A percentile compares a stretch with the other conserved stretches of the same genome.
phyloP scores from a whole-genome alignment of 2,888 invertebrate genomes.

The Chesias legatella region DNA sequence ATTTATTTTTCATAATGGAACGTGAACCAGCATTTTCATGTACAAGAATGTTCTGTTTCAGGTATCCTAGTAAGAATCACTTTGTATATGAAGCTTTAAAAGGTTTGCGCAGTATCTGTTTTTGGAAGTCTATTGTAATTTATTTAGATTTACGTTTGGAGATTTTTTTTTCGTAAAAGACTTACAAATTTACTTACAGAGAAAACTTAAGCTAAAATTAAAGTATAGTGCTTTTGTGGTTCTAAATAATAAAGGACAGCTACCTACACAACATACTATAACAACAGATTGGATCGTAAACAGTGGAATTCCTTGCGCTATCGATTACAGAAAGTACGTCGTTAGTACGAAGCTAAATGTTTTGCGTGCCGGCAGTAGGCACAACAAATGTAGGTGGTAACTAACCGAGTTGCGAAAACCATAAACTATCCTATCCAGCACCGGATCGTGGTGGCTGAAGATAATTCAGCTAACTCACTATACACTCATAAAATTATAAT shows the following conservation, averaged over 20 bases:
- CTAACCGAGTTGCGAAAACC: constrained; percentile 44
- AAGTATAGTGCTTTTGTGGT: no score
- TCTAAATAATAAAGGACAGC: no score
- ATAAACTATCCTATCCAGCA: constrained; percentile 55
- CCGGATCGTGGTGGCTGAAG: constrained; percentile 11
- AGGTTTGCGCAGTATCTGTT: no score
- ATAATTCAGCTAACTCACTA: constrained; percentile 4
- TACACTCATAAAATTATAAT: not conserved
- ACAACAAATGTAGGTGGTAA: constrained; percentile 30
- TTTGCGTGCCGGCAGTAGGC: constrained; percentile 19
- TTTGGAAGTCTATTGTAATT: no score
- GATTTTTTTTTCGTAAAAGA: no score
- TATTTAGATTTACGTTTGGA: no score
- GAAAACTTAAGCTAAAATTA: no score
- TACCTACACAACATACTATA: no score
- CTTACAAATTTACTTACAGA: no score
- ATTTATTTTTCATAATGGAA: constrained; percentile 68
- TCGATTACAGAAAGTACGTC: constrained; percentile 14
- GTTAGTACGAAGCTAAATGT: constrained; percentile 20
- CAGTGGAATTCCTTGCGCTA: constrained; percentile 4
- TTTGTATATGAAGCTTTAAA: no score
- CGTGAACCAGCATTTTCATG: constrained; percentile 57
- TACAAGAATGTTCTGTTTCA: no score
- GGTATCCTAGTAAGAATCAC: no score
- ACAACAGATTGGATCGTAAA: not conserved